Evolutionary conservation across 2,113 vertebrate species (phyloP), one percentile per base, ranked within the genome.

Genomic region (Cyprinodon variegatus): DNA sequence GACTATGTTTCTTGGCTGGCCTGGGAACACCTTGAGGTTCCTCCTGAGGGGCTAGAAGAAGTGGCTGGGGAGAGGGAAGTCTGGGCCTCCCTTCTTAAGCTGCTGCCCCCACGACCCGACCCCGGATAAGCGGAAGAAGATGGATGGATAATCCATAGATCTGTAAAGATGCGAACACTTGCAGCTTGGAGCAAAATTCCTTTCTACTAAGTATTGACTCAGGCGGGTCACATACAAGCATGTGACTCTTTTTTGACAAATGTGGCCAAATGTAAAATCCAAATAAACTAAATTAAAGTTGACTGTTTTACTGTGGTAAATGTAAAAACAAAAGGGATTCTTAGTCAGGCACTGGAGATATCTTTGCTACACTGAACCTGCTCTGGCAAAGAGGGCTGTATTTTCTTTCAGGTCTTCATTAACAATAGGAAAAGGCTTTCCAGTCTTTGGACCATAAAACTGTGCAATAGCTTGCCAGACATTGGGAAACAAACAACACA

Each of bases 401-500:
- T 83, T 85, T 83, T 74, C 71, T 83, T 83, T 84, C 78, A 81
- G 71, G 75, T 81, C n/a, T 74, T 72, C 62, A 72, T 61, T 66
- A 71, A 76, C 73, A 64, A 73, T 40, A 76, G 83, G 73, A 68
- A 77, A 77, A 65, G 73, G 81, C 78, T 80, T 79, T 69, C 73
- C 75, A 72, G 72, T 45, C 68, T 57, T 68, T 86, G 86, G 86
- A 86, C 65, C 4, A 40, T 81, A 72, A 74, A 81, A 61, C 78
- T 75, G 74, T 66, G 66, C 65, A 70, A 12, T 63, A 14, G 82
- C 74, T 86, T 70, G 75, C 76, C 84, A 90, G 79, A 84, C 29
- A 15, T 65, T 46, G 38, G 73, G 68, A 50, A 77, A 84, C 78
- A 77, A 86, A 87, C 85, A 73, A 77, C 75, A 79, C 77, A 83